Base-by-base conservation (phyloP, 30 jellyfish, hydroid and myxozoan species). In the Hydra vulgaris region DNA sequence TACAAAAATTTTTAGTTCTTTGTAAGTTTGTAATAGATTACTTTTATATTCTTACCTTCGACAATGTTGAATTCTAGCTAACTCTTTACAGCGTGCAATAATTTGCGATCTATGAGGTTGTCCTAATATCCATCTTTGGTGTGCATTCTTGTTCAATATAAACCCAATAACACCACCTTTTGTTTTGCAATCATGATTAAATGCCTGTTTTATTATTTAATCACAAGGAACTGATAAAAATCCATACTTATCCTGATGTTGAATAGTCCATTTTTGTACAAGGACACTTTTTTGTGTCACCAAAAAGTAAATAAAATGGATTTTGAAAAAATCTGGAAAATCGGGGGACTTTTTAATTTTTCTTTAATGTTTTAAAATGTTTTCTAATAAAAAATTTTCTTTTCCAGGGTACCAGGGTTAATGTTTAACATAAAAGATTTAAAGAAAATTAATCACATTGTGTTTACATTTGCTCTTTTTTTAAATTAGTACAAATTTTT, bases 81-180 rank as follows among this genome's bases (percentile, higher is more conserved):
- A 80, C 0, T 52, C 70, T 79, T 79, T 80, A 19, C 85, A 79
- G 74, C 72, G 80, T 66, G 85, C 74, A 26, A 85, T 72, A 55
- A 86, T 86, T 53, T 88, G 81, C 21, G 76, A n/a, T 80, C 85
- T 71, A 72, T 85, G 86, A 15, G 95, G 78, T 72, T 85, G 89
- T 26, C 74, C 80, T n/a, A 76, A 23, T 52, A 86, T 80, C 95
- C 95, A 86, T 1, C 87, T 74, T 54, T 86, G 90, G 79, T 74
- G 71, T n/a, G 89, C 86, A 53, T 79, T 86, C 54, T 82, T 73
- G 54, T 86, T 40, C 83, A 86, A 86, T 8, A 90, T 86, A 79
- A 86, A 80, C 23, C 95, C 95, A 23, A 86, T 80, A 75, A 86
- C 21, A 16, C 95, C 95, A 72, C 95, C 91, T 80, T 80, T 81